Percentiles rank a stretch among this genome's conserved stretches.
Conservation (phyloP, 2,888 invertebrate species). For the Lacanobia wlatinum region DNA sequence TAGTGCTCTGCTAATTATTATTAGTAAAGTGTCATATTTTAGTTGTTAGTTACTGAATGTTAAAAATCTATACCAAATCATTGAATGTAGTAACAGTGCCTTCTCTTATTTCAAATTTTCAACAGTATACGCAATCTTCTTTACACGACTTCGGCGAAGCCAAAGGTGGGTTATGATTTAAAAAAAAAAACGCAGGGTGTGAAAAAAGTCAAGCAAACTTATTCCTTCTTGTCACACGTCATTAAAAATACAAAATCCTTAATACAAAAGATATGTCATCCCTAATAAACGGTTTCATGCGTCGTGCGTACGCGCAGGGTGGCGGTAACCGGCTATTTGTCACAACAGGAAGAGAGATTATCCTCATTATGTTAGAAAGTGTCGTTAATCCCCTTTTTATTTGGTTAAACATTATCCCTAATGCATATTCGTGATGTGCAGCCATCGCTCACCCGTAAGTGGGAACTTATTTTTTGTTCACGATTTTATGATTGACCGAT, state of each 20-base stretch:
- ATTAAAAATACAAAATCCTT: slow-evolving; percentile 53
- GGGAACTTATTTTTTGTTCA: slow-evolving; percentile 11
- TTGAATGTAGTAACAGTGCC: too few species aligned
- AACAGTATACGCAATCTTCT: background rate
- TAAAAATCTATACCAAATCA: too few species aligned
- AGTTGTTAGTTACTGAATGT: background rate
- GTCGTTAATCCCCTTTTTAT: slow-evolving; percentile 81
- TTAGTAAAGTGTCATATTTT: too few species aligned
- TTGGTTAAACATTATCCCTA: slow-evolving; percentile 62
- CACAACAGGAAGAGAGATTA: slow-evolving; percentile 82
- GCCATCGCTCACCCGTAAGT: slow-evolving; percentile 29
- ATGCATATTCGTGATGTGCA: slow-evolving; percentile 46
- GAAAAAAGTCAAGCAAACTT: slow-evolving; percentile 49
- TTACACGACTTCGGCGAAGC: too few species aligned
- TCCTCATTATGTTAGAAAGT: slow-evolving; percentile 82
- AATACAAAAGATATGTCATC: slow-evolving; percentile 61
- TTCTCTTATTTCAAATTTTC: background rate
- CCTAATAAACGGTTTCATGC: slow-evolving; percentile 69
- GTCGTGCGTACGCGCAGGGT: slow-evolving; percentile 68
- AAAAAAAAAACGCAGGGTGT: slow-evolving; percentile 5
- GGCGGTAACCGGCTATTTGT: slow-evolving; percentile 77
- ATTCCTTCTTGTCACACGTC: slow-evolving; percentile 42
- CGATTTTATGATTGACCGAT: slow-evolving; percentile 31
- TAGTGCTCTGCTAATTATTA: too few species aligned
- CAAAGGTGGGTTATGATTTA: too few species aligned